Percentiles rank a stretch among this genome's conserved stretches.
phyloP scores from a whole-genome alignment of 2,888 invertebrate species.

The Melinaea menophilus region DNA sequence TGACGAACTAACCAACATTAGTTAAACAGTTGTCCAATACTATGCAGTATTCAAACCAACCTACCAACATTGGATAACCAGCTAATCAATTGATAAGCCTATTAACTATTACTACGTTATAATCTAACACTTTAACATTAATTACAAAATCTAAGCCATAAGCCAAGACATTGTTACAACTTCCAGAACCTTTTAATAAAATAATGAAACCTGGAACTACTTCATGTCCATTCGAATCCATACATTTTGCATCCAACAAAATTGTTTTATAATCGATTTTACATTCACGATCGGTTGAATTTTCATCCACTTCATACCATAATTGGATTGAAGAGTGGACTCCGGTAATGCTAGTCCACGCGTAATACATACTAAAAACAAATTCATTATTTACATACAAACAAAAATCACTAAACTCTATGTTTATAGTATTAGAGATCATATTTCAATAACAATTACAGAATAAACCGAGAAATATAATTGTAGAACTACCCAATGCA shows the following conservation, averaged over 20 bases:
- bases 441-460: slow-evolving; percentile 9
- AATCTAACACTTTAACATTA: too few species aligned
- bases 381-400: slow-evolving; percentile 15
- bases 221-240: slow-evolving; percentile 14
- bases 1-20: too few species aligned
- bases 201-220: background rate
- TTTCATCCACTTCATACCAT: slow-evolving; percentile 62
- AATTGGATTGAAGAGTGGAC: slow-evolving; percentile 61
- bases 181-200: too few species aligned
- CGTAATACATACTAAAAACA: slow-evolving; percentile 37
- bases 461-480: too few species aligned
- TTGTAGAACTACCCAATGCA: too few species aligned
- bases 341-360: slow-evolving; percentile 42
- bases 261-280: slow-evolving; percentile 58
- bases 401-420: slow-evolving; percentile 10
- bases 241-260: slow-evolving; percentile 35
- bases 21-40: too few species aligned
- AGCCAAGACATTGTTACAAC: too few species aligned
- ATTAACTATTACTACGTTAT: too few species aligned
- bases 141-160: too few species aligned
- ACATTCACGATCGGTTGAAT: slow-evolving; percentile 60
- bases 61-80: too few species aligned
- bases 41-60: too few species aligned
- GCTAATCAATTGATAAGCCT: too few species aligned
- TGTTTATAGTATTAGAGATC: slow-evolving; percentile 3